A percentile compares a stretch with the other conserved stretches of the same genome.
phyloP scores from a whole-genome alignment of 2,113 vertebrate species.

The Microtus montanus region DNA sequence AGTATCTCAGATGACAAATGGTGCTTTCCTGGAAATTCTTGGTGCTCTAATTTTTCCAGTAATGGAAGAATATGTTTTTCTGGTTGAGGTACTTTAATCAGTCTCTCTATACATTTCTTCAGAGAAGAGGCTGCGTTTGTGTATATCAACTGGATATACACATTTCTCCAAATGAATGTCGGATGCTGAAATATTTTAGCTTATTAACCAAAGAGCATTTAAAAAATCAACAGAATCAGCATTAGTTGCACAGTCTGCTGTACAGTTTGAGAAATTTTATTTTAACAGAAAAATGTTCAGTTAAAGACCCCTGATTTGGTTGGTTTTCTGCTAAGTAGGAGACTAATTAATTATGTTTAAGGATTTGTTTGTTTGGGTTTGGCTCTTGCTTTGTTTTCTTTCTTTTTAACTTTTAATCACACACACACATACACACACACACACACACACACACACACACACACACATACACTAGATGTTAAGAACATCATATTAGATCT shows the following conservation, averaged over 20 bases:
- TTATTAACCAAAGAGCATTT: neutral
- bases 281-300: neutral
- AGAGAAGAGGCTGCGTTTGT: neutral
- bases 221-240: neutral
- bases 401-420: neutral
- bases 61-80: neutral
- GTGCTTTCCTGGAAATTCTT: neutral
- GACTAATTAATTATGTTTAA: slow-evolving; percentile 28
- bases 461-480: neutral
- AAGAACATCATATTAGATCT: neutral
- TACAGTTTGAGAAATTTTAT: slow-evolving; percentile 1
- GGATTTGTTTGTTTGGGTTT: neutral
- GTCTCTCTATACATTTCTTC: neutral
- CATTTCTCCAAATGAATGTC: neutral
- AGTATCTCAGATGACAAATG: neutral
- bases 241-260: neutral
- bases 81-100: neutral
- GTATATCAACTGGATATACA: neutral
- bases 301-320: slow-evolving; percentile 13
- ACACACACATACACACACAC: no score
- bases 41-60: neutral
- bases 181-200: neutral
- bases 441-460: neutral
- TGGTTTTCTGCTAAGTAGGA: slow-evolving; percentile 2
- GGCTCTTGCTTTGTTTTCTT: neutral